Conservation (phyloP, 2,797 vertebrate genomes). For the Odontamblyopus lacepedii region DNA sequence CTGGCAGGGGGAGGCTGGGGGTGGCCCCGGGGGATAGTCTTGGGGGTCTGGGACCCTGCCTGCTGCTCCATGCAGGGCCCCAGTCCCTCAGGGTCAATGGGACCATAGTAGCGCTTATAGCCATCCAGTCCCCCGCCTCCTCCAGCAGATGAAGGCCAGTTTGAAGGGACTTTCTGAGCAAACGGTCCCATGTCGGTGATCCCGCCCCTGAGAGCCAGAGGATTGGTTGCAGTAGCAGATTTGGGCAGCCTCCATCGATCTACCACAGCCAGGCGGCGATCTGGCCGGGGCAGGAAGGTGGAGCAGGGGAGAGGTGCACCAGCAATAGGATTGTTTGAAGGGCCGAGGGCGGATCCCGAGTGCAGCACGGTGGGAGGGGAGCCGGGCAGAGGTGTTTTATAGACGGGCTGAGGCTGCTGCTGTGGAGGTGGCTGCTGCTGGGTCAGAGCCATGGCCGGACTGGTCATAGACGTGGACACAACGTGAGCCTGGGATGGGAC, state of each 20-base stretch:
- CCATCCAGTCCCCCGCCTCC: constrained; percentile 83
- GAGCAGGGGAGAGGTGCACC: constrained; percentile 84
- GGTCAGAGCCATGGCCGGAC: constrained; percentile 73
- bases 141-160: constrained; percentile 76
- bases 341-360: constrained; percentile 78
- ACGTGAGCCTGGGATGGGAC: constrained; percentile 75
- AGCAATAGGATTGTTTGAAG: constrained; percentile 80
- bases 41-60: constrained; percentile 84
- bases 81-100: constrained; percentile 91
- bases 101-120: constrained; percentile 93
- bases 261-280: constrained; percentile 83
- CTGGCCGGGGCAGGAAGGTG: constrained; percentile 85
- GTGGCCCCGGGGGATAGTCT: constrained; percentile 80
- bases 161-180: constrained; percentile 78
- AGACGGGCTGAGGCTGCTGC: constrained; percentile 80
- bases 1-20: constrained; percentile 78
- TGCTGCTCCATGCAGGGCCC: constrained; percentile 84
- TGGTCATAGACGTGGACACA: constrained; percentile 71
- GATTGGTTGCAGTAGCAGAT: constrained; percentile 72
- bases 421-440: constrained; percentile 73
- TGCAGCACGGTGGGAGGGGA: constrained; percentile 79
- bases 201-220: constrained; percentile 70
- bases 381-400: constrained; percentile 81
- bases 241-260: constrained; percentile 88
- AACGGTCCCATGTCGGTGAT: constrained; percentile 78